Base-by-base conservation (phyloP, 2,113 vertebrate genomes). In the Polyodon spathula region DNA sequence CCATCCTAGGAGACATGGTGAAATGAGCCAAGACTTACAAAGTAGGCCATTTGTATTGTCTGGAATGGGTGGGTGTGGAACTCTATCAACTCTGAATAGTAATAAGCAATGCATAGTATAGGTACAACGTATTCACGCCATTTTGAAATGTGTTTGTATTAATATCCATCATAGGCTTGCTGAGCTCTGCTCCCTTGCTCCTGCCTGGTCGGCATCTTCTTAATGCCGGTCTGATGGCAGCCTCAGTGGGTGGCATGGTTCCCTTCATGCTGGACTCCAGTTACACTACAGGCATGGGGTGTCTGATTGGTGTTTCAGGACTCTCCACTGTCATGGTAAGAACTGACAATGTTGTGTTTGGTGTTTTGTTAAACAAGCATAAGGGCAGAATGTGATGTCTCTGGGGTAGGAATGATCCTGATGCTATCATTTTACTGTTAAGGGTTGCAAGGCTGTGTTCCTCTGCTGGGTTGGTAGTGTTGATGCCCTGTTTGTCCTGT, bases 311-410 rank as follows among this genome's bases (percentile, higher is more conserved):
- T 6, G 84, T 88, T 37, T 89, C 87, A 1, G 86, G 80, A 6
- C 85, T 89, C 58, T 89, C 87, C 16, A 83, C 86, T 16, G 27
- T 89, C 5, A 89, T 89, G 87, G 87, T 89, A 73, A 75, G 83
- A 69, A 7, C 38, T n/a, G 16, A 17, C 14, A 15, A 7, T 5
- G 16, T 10, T 9, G 15, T 15, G n/a, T n/a, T n/a, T n/a, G n/a
- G n/a, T n/a, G n/a, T n/a, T n/a, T n/a, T n/a, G n/a, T n/a, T n/a
- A n/a, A n/a, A n/a, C n/a, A n/a, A n/a, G n/a, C n/a, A 46, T 6
- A 8, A 8, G 44, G 44, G 8, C 7, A 46, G 44, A 8, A 8
- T 8, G 44, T 46, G 44, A 8, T 46, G 6, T 8, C 44, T 8
- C n/a, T n/a, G n/a, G n/a, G n/a, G n/a, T n/a, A n/a, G n/a, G n/a